Percentiles rank a stretch among this genome's conserved stretches.
These are phyloP conservation scores for Lordiphosa andalusiaca DNA, from an alignment of 2,888 invertebrate genomes.

Conservation along the genomic window DNA sequence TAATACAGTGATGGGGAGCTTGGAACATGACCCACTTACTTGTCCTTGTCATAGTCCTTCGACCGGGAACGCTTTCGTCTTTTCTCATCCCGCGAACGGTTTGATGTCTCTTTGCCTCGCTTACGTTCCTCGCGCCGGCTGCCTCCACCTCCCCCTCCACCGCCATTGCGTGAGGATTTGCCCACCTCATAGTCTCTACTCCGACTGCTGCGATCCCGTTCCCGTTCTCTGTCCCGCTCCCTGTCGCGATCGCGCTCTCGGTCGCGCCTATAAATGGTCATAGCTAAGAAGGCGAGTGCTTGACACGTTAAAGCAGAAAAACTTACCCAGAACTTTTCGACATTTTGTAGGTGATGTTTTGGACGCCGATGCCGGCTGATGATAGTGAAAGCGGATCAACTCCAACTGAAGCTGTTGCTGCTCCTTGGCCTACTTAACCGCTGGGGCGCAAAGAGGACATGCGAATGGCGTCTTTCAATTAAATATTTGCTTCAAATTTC, in stretches of 20 bases:
- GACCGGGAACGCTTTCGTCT: constrained; percentile 74
- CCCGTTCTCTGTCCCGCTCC: constrained; percentile 49
- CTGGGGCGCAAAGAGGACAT: too few relatives aligned
- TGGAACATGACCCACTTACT: constrained; percentile 46
- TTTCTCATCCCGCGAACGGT: constrained; percentile 69
- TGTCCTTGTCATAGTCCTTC: constrained; percentile 75
- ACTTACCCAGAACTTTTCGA: constrained; percentile 64
- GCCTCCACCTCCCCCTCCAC: constrained; percentile 53
- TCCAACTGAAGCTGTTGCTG: neutral
- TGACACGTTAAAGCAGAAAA: neutral
- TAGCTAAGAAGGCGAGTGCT: neutral
- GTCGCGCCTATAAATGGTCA: constrained; percentile 11
- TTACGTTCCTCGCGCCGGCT: constrained; percentile 73
- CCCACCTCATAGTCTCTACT: constrained; percentile 59
- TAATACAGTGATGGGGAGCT: neutral
- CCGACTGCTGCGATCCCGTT: constrained; percentile 61
- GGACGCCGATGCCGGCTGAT: constrained; percentile 9
- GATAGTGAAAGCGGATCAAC: neutral
- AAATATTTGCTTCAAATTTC: too few relatives aligned
- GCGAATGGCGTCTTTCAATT: too few relatives aligned
- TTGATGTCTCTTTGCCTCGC: constrained; percentile 53
- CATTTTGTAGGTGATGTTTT: constrained; percentile 28
- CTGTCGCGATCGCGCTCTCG: constrained; percentile 60
- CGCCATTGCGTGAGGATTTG: constrained; percentile 63
- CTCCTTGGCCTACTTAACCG: too few relatives aligned